Percentiles rank a stretch among this genome's conserved stretches.
Evolutionary conservation across 2,113 vertebrate genomes (phyloP).

Genomic region (Sorex araneus): DNA sequence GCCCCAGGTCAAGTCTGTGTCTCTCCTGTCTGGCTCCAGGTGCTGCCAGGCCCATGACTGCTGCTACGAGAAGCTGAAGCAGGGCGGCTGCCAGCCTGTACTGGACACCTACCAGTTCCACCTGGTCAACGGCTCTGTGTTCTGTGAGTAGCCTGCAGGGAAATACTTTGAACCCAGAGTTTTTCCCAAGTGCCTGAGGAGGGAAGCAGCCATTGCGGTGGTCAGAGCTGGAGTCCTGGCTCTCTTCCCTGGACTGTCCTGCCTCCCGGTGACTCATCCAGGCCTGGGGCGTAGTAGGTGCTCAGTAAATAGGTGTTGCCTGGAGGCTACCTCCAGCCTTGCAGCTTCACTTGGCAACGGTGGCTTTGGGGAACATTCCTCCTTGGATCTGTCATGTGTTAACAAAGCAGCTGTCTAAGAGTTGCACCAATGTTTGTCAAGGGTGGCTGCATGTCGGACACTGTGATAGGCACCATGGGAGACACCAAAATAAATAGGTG

Average conservation of each 20-base stretch:
- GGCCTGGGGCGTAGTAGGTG: fast-evolving
- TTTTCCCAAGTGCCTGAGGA: neutral
- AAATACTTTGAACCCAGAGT: neutral
- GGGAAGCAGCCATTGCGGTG: fast-evolving
- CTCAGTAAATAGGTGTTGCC: neutral
- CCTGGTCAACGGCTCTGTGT: fast-evolving
- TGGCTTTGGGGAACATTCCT: neutral
- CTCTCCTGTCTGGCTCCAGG: constrained; percentile 39
- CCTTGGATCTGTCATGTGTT: neutral
- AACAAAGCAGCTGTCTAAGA: neutral
- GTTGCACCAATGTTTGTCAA: constrained; percentile 64
- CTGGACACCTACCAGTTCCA: constrained; percentile 74
- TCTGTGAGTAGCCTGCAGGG: constrained; percentile 80
- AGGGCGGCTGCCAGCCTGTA: constrained; percentile 78
- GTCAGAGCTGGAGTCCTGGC: neutral
- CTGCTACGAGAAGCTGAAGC: constrained; percentile 82
- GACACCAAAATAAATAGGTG: neutral
- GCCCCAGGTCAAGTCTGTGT: neutral
- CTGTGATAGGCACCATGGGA: neutral
- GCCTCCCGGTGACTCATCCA: no score
- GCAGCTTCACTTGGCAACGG: constrained; percentile 40
- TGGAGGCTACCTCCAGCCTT: neutral
- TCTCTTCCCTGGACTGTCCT: no score
- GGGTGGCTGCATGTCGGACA: neutral
- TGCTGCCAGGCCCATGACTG: constrained; percentile 85